These are phyloP conservation scores for Pampusana beccarii DNA, from an alignment of 2,113 vertebrate species.

Conservation along the genomic window DNA sequence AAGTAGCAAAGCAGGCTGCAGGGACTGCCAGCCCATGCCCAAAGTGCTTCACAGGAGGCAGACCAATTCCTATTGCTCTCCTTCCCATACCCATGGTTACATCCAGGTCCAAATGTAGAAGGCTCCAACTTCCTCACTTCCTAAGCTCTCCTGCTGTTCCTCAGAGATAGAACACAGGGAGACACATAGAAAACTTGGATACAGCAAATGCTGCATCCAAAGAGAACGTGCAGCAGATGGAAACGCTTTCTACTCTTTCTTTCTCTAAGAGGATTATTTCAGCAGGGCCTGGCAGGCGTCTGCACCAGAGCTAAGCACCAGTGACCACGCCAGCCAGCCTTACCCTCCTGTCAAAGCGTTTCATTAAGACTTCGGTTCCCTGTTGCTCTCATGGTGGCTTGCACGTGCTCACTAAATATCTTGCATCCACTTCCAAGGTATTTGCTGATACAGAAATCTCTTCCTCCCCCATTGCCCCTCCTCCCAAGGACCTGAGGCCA, in stretches of 20 bases:
- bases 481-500: neutral
- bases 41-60: neutral
- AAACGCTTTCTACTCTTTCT: conserved; percentile 57
- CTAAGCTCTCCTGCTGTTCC: neutral
- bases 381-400: conserved; percentile 42
- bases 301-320: conserved; percentile 47
- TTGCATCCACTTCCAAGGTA: conserved; percentile 19
- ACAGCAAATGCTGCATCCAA: neutral
- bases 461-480: neutral
- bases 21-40: neutral
- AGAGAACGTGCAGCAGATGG: neutral
- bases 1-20: neutral
- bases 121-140: neutral
- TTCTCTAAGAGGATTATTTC: conserved; percentile 77
- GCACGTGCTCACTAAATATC: conserved; percentile 34
- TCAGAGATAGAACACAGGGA: neutral
- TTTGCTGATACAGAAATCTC: conserved; percentile 70
- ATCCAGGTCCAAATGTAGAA: neutral
- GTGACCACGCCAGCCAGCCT: neutral
- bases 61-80: neutral
- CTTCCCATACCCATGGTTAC: neutral
- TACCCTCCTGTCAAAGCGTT: conserved; percentile 58
- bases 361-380: conserved; percentile 75
- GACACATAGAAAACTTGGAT: neutral
- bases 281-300: conserved; percentile 39